Percentiles rank a stretch among this genome's conserved stretches.
Conservation (phyloP, 2,888 invertebrate species). For the Laspeyria flexula region DNA sequence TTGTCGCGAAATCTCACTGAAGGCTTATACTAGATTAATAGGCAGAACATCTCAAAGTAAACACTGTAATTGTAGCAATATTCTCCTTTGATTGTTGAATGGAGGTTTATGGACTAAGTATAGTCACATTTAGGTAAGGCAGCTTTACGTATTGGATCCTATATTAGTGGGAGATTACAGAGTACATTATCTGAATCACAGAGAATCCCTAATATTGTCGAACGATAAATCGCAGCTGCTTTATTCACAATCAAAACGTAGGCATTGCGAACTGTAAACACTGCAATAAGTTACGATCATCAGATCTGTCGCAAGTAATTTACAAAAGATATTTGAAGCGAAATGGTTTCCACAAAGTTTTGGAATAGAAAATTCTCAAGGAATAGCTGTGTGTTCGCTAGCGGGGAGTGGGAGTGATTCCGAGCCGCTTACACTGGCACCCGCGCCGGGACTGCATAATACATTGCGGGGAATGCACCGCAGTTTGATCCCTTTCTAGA, state of each 20-base stretch:
- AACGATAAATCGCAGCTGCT: slow-evolving; percentile 10
- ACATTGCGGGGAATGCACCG: slow-evolving; percentile 83
- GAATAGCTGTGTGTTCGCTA: slow-evolving; percentile 69
- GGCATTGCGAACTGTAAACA: slow-evolving; percentile 48
- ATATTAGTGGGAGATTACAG: not conserved
- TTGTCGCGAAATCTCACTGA: not conserved
- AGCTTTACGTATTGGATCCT: not conserved
- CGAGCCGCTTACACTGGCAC: slow-evolving; percentile 78
- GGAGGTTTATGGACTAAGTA: not conserved
- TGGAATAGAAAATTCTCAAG: slow-evolving; percentile 71
- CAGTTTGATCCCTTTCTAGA: slow-evolving; percentile 84
- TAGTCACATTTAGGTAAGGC: not conserved
- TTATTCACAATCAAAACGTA: slow-evolving; percentile 26
- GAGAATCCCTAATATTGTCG: not conserved
- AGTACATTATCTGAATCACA: not conserved
- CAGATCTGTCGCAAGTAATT: slow-evolving; percentile 67
- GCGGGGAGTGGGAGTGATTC: slow-evolving; percentile 68
- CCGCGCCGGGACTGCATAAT: slow-evolving; percentile 80
- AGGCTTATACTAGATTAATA: not conserved
- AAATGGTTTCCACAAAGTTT: slow-evolving; percentile 69
- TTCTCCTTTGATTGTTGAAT: not conserved
- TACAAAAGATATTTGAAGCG: slow-evolving; percentile 65
- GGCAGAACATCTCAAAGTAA: not conserved
- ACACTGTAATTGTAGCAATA: not conserved
- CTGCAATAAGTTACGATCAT: slow-evolving; percentile 62